A percentile compares a stretch with the other conserved stretches of the same genome.
These are phyloP conservation scores for Netelia virgata DNA, from an alignment of 2,888 invertebrate species.

Conservation along the genomic window DNA sequence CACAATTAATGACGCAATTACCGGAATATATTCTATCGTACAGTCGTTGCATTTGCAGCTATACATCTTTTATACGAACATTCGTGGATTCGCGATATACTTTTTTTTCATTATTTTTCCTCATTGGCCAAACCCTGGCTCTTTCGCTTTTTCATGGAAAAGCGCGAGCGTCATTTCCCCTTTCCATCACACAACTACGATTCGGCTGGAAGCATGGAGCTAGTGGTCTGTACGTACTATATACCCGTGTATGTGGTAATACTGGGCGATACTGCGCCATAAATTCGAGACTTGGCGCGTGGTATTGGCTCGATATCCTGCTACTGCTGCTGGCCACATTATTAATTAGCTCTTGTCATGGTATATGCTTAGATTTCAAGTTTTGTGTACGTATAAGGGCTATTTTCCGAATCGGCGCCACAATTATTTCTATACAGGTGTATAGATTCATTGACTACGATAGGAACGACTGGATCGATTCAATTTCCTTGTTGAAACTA, in stretches of 20 bases:
- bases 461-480: not conserved
- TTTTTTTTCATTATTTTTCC: conserved; percentile 10
- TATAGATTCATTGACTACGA: not conserved
- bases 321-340: conserved; percentile 43
- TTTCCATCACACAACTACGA: conserved; percentile 10
- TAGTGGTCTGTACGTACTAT: not conserved
- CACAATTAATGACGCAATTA: conserved; percentile 46
- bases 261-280: conserved; percentile 10
- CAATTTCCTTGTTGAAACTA: not conserved
- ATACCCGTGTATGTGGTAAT: not conserved
- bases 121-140: conserved; percentile 3
- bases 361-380: conserved; percentile 46
- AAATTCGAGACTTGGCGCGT: conserved; percentile 53
- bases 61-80: conserved; percentile 11
- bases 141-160: conserved; percentile 9
- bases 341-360: conserved; percentile 50
- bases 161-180: conserved; percentile 28
- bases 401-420: not conserved
- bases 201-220: not conserved
- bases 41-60: conserved; percentile 1
- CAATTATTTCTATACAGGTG: not conserved
- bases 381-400: not conserved
- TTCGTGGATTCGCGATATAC: conserved; percentile 33
- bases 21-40: conserved; percentile 23
- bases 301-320: conserved; percentile 47